Base-by-base conservation (phyloP, 30 jellyfish, hydroid and myxozoan genomes). In the Aurelia aurita region DNA sequence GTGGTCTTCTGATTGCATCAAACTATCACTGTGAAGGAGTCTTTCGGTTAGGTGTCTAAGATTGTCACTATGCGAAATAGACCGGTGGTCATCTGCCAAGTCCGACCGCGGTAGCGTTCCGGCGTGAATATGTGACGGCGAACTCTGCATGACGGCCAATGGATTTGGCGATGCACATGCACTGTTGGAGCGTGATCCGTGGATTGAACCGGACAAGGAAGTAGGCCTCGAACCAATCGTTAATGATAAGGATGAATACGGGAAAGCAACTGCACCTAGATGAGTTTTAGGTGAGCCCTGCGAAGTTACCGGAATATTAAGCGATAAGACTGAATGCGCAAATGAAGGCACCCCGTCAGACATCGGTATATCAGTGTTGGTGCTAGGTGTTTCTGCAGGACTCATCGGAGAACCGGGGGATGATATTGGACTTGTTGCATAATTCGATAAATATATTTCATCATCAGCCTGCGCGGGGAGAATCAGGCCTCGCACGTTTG, bases 361-460 rank as follows among this genome's bases (percentile, higher is more conserved):
- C 31, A 69, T 16, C 7, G 63, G 63, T 5, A 39, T n/a, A 12
- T 72, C 86, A 27, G n/a, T 28, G 31, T 26, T 55, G 15, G n/a
- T n/a, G 22, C 66, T 54, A 15, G 82, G 94, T n/a, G 73, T 28
- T 22, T 58, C 87, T 10, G 59, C 90, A 21, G 87, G 87, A 29
- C 82, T 77, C 32, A 65, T 75, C 1, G 98, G 98, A 23, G 98
- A 93, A 27, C 88, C 91, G 14, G 98, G 97, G 21, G 98, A 97
- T 27, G 98, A 77, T n/a, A 93, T 82, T 6, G 98, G 90, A 11
- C 71, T 39, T 9, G 96, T 87, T 58, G 77, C 90, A 57, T 60
- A 86, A 31, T 61, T 67, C 3, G 94, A 65, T 29, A 66, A 35
- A 46, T 53, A 69, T 12, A 71, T 28, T 0, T 46, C 80, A 21